Percentiles rank a stretch among this genome's conserved stretches.
phyloP scores from a whole-genome alignment of 2,797 vertebrate species.

The Sebastes matsubarae region DNA sequence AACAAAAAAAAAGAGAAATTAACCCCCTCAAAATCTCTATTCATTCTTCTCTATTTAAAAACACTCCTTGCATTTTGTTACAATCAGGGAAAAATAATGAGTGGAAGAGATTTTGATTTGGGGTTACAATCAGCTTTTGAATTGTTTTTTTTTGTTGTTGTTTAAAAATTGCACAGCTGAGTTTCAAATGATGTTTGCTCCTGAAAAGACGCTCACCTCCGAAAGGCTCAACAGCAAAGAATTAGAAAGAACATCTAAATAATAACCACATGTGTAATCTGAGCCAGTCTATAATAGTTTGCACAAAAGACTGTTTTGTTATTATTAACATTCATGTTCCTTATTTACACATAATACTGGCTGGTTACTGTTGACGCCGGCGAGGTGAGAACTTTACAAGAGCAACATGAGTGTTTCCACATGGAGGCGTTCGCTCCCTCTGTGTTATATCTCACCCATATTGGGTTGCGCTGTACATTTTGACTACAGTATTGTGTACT shows the following conservation, averaged over 20 bases:
- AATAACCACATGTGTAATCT: conserved; percentile 21
- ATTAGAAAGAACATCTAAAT: conserved; percentile 10
- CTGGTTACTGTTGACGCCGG: conserved; percentile 42
- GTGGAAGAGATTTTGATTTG: conserved; percentile 71
- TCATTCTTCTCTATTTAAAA: conserved; percentile 75
- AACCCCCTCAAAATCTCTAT: conserved; percentile 68
- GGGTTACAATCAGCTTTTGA: conserved; percentile 71
- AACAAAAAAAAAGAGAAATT: conserved; percentile 20
- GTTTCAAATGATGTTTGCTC: conserved; percentile 76
- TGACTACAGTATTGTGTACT: conserved; percentile 94
- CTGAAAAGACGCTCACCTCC: conserved; percentile 62
- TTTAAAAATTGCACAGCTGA: conserved; percentile 82
- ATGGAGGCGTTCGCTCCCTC: conserved; percentile 65
- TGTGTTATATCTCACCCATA: conserved; percentile 88
- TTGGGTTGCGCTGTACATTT: conserved; percentile 91
- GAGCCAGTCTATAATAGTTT: conserved; percentile 53
- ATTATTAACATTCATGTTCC: conserved; percentile 22
- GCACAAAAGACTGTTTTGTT: conserved; percentile 65
- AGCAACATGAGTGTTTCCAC: conserved; percentile 72
- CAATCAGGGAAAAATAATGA: conserved; percentile 79
- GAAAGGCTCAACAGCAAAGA: not conserved
- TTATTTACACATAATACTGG: conserved; percentile 43
- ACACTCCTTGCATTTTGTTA: conserved; percentile 78
- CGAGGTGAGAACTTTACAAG: conserved; percentile 58
- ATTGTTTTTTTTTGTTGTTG: conserved; percentile 24